Conservation (phyloP, 2,888 invertebrate genomes). For the Leucozona laternaria region DNA sequence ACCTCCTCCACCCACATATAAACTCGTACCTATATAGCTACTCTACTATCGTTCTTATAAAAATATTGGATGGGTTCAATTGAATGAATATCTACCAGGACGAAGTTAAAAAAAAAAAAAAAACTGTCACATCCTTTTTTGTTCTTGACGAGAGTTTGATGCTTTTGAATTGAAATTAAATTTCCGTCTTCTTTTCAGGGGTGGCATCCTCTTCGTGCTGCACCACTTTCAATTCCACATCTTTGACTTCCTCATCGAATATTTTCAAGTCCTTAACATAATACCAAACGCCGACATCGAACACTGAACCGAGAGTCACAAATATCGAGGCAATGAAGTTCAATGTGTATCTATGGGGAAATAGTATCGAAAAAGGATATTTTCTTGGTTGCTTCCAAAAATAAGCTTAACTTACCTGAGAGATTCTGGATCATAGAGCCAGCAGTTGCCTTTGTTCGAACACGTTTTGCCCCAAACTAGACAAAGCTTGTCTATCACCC, state of each 20-base stretch:
- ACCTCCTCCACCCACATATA: background rate
- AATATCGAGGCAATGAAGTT: constrained; percentile 88
- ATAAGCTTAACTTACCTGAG: constrained; percentile 81
- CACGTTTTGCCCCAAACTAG: constrained; percentile 90
- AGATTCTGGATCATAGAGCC: constrained; percentile 88
- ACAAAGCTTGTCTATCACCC: constrained; percentile 87
- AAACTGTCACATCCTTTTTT: constrained; percentile 28
- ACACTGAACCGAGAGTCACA: constrained; percentile 87
- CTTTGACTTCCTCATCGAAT: constrained; percentile 86
- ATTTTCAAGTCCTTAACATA: constrained; percentile 88
- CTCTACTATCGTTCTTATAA: constrained; percentile 3
- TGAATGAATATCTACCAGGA: constrained; percentile 25
- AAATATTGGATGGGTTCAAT: constrained; percentile 39
- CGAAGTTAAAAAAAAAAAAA: constrained; percentile 27
- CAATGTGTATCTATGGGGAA: constrained; percentile 84
- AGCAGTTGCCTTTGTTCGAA: constrained; percentile 88
- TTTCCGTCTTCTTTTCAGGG: constrained; percentile 82
- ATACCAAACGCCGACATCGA: constrained; percentile 88
- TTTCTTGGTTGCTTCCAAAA: background rate
- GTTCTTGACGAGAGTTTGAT: constrained; percentile 40
- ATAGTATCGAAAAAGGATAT: background rate
- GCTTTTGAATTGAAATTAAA: constrained; percentile 77
- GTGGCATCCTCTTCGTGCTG: constrained; percentile 81
- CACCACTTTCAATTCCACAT: constrained; percentile 82
- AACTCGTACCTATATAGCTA: no score